phyloP scores from a whole-genome alignment of 2,888 invertebrate genomes.

The Coelinius sp. region DNA sequence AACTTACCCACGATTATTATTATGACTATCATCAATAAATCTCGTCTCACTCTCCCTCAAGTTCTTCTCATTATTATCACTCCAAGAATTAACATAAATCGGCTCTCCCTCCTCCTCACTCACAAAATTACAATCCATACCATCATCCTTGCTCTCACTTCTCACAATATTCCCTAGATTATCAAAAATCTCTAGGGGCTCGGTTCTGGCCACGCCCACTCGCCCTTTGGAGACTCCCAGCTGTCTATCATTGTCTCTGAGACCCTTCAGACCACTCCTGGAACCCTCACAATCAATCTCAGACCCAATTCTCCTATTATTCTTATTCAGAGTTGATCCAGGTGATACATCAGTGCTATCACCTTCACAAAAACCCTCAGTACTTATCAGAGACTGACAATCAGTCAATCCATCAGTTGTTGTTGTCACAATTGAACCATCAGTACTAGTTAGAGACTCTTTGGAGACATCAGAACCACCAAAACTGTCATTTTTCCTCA shows the following conservation, averaged over 20 bases:
- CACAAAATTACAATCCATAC: conserved; percentile 66
- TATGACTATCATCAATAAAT: conserved; percentile 43
- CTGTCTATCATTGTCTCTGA: not conserved
- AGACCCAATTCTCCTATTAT: conserved; percentile 53
- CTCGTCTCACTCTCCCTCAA: conserved; percentile 44
- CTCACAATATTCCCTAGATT: conserved; percentile 52
- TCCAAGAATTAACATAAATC: conserved; percentile 63
- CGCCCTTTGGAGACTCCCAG: conserved; percentile 39
- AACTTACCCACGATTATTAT: conserved; percentile 43
- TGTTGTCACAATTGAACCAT: conserved; percentile 77
- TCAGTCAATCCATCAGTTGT: conserved; percentile 75
- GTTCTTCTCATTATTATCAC: conserved; percentile 57
- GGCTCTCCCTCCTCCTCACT: conserved; percentile 63
- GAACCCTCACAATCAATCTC: conserved; percentile 37
- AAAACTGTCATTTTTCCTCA: conserved; percentile 66
- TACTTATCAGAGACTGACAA: conserved; percentile 64
- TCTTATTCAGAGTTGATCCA: conserved; percentile 64
- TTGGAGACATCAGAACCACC: conserved; percentile 68
- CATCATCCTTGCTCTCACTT: conserved; percentile 66
- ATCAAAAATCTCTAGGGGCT: conserved; percentile 42
- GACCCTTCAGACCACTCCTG: conserved; percentile 33
- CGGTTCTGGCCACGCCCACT: conserved; percentile 41
- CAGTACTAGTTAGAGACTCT: conserved; percentile 77
- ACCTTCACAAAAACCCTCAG: conserved; percentile 68
- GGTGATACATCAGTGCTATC: conserved; percentile 67